Percentiles rank a stretch among this genome's conserved stretches.
These are phyloP conservation scores for Palaemon carinicauda DNA, from an alignment of 1,140 invertebrate species.

Conservation along the genomic window DNA sequence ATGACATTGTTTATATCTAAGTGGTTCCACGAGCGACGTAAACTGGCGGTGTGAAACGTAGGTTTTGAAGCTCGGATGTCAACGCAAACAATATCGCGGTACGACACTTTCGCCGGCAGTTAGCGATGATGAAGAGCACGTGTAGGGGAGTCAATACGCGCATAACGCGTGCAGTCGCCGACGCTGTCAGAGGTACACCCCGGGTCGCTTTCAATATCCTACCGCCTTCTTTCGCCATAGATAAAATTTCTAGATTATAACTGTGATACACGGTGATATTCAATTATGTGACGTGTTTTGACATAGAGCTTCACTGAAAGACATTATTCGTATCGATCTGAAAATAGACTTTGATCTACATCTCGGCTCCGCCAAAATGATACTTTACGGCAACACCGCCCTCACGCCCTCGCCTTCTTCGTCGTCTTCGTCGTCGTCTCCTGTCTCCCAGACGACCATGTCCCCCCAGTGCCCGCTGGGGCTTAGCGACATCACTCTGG, in stretches of 20 bases:
- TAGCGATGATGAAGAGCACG: conserved; percentile 36
- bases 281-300: too few species aligned
- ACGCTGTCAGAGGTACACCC: neutral
- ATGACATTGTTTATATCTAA: too few species aligned
- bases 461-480: conserved; percentile 16
- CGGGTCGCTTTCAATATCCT: neutral
- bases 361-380: conserved; percentile 6
- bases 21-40: too few species aligned
- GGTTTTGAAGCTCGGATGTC: neutral
- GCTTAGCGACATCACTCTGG: conserved; percentile 5
- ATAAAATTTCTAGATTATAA: too few species aligned
- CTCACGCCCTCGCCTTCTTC: conserved; percentile 49
- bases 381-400: conserved; percentile 50
- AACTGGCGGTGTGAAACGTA: neutral
- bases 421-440: conserved; percentile 40
- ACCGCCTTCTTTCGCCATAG: neutral
- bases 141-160: conserved; percentile 25
- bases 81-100: neutral
- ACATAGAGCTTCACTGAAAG: too few species aligned
- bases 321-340: neutral
- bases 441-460: conserved; percentile 18
- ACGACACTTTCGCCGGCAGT: conserved; percentile 28
- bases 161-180: conserved; percentile 47
- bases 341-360: neutral
- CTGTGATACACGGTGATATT: too few species aligned